phyloP scores from a whole-genome alignment of 2,113 vertebrate species.

The Sphyrna mokarran region DNA sequence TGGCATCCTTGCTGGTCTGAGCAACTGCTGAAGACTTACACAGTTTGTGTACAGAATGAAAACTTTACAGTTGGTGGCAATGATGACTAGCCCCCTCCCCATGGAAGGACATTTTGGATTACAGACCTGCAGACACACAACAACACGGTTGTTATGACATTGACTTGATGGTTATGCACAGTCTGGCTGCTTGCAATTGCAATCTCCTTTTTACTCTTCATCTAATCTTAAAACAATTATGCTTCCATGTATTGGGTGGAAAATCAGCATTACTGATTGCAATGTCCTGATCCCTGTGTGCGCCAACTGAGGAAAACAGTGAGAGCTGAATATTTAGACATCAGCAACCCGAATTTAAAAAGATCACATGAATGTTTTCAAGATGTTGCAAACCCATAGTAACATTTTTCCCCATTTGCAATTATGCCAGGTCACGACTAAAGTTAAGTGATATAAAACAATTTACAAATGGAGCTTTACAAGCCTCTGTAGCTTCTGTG shows the following conservation, averaged over 20 bases:
- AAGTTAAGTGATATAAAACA: not conserved
- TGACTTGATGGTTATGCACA: constrained; percentile 6
- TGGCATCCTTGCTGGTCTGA: constrained; percentile 38
- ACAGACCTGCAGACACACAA: not conserved
- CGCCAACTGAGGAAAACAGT: not conserved
- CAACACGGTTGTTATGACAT: not conserved
- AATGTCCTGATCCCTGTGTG: not conserved
- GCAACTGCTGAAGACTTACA: not conserved
- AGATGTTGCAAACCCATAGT: not conserved
- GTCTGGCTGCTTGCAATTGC: constrained; percentile 2
- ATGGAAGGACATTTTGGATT: not conserved
- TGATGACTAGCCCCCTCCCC: not conserved
- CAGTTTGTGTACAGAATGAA: not conserved
- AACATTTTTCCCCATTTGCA: not conserved
- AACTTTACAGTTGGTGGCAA: not conserved
- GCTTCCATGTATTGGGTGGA: not conserved
- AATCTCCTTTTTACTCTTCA: constrained; percentile 7
- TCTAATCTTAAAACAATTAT: not conserved
- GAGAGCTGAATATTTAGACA: not conserved
- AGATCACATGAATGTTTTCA: too few relatives aligned
- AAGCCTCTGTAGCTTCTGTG: not conserved
- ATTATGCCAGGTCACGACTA: not conserved
- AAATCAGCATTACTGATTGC: not conserved
- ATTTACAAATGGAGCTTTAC: not conserved
- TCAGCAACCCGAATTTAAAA: not conserved